Base-by-base conservation (phyloP, 1,140 invertebrate species). In the Pseudomyrmex gracilis region DNA sequence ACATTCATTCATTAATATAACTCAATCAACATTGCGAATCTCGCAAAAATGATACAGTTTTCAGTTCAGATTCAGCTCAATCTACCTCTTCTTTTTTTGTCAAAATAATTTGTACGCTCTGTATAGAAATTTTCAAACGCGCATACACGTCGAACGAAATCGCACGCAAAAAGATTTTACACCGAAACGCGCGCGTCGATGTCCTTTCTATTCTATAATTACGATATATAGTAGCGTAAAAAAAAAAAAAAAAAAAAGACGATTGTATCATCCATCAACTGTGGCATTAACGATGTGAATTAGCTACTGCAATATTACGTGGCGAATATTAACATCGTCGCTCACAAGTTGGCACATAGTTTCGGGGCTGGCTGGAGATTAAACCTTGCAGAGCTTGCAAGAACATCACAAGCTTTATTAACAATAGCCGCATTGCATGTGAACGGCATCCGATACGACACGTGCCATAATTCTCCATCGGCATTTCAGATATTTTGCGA, bases 271-370 rank as follows among this genome's bases (percentile, higher is more conserved):
- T 70, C 22, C 45, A 80, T 80, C 76, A 80, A 71, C 43, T 17
- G 51, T 49, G 63, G 51, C 49, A 85, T 85, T 85, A 85, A 85
- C 55, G 53, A 85, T 55, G 60, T 61, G 55, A 83, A 83, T 85
- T 85, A 85, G 63, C 43, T 45, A 53, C 70, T 58, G 55, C 13
- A 67, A 17, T 76, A 77, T 82, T 73, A 66, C 58, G 67, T 13
- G 5, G 63, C 20, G 47, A 68, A 85, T 89, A 89, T 86, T 91
- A 90, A 87, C 87, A 90, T 87, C 85, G 88, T 87, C 85, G 80
- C 61, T 58, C 76, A 86, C 86, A 68, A 84, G 63, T 90, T 90
- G 87, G 89, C 85, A 87, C 90, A 91, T 91, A 90, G 90, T 90
- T 91, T 85, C 85, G 86, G 90, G 86, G 90, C 89, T 86, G 71